phyloP scores from a whole-genome alignment of 37 sponge, comb jelly and placozoan species.

The Mnemiopsis leidyi region DNA sequence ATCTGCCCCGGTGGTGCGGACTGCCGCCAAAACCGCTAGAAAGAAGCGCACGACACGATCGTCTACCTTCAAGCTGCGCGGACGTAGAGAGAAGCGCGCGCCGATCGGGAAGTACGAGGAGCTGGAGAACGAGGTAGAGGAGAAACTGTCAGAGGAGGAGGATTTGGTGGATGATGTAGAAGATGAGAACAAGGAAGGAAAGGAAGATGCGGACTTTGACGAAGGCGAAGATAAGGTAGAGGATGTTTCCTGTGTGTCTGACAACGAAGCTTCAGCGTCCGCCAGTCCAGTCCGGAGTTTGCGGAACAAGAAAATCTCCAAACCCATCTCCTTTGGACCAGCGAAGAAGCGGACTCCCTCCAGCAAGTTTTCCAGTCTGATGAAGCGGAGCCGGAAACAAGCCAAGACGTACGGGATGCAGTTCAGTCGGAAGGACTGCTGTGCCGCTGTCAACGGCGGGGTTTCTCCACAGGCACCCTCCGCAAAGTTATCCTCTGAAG shows the following conservation, averaged over 20 bases:
- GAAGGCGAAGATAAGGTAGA: not conserved
- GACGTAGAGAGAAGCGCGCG: not conserved
- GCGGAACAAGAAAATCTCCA: not conserved
- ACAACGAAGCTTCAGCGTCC: not conserved
- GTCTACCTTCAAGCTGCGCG: not conserved
- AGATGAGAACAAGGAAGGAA: not conserved
- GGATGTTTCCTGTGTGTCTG: not conserved
- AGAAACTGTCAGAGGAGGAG: not conserved
- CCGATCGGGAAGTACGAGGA: conserved; percentile 14
- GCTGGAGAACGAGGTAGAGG: not conserved
- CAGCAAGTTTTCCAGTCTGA: not conserved
- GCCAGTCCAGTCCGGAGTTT: not conserved
- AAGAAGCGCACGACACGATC: not conserved
- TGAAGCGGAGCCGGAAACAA: conserved; percentile 15
- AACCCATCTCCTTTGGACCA: not conserved
- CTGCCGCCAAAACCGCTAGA: not conserved
- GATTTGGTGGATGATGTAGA: not conserved
- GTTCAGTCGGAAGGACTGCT: not conserved
- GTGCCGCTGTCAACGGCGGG: not conserved
- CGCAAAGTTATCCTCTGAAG: conserved; percentile 28
- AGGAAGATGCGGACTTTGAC: not conserved
- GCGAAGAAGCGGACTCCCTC: not conserved
- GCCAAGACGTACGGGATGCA: not conserved
- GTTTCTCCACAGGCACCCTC: not conserved
- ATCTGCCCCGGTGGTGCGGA: not conserved